Conservation (phyloP, 2,797 vertebrate genomes). For the Myotis planiceps region DNA sequence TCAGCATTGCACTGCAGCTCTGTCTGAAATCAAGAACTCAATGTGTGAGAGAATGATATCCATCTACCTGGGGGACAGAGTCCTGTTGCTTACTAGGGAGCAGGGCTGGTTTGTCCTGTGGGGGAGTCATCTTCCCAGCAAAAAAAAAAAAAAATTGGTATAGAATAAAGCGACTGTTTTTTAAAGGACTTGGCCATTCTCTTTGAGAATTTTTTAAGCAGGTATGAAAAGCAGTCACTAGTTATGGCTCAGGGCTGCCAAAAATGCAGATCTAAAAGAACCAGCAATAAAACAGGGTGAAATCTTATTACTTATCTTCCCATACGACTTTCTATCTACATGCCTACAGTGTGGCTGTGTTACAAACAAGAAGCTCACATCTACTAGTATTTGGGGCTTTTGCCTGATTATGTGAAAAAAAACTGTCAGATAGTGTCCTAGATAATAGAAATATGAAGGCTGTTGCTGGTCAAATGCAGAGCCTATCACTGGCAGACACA, state of each 20-base stretch:
- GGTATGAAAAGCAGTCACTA: not conserved
- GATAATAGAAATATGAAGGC: conserved; percentile 30
- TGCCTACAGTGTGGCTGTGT: not conserved
- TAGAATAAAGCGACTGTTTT: not conserved
- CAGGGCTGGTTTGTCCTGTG: no score
- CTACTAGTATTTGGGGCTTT: not conserved
- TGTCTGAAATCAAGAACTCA: conserved; percentile 53
- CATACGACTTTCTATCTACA: not conserved
- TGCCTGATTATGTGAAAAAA: not conserved
- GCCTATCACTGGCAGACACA: not conserved
- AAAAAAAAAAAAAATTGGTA: not conserved
- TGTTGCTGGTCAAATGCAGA: not conserved
- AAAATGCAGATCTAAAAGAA: not conserved
- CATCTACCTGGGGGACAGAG: not conserved
- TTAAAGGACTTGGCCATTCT: not conserved
- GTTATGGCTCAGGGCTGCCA: not conserved
- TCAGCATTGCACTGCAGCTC: not conserved
- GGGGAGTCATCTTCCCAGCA: not conserved
- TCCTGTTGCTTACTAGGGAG: not conserved
- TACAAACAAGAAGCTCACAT: not conserved
- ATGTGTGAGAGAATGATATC: not conserved
- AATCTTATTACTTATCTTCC: not conserved
- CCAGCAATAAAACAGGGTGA: not conserved
- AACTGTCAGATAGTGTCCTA: not conserved
- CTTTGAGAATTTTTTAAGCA: not conserved